Evolutionary conservation across 1,140 invertebrate genomes (phyloP).

Genomic region (Prorops nasuta): DNA sequence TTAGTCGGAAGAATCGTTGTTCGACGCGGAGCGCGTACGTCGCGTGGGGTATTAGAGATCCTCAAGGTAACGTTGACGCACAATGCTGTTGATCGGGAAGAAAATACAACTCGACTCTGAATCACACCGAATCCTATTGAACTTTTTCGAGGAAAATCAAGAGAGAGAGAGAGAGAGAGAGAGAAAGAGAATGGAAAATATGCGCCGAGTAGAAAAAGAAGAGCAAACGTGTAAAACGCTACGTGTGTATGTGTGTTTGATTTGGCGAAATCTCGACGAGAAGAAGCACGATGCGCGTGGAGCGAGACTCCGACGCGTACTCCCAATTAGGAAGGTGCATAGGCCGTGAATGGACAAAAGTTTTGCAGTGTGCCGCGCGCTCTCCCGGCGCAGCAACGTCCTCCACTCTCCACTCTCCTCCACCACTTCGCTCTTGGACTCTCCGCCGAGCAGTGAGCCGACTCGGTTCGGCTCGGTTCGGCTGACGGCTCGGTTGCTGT

Average conservation of each 20-base stretch:
- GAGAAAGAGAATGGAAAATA: too few species aligned
- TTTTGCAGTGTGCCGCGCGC: constrained; percentile 34
- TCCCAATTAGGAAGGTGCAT: constrained; percentile 39
- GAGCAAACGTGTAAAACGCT: too few species aligned
- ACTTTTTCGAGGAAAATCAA: too few species aligned
- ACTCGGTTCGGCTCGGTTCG: background rate
- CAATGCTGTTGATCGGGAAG: too few species aligned
- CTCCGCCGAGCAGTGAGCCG: constrained; percentile 2
- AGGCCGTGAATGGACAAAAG: constrained; percentile 48
- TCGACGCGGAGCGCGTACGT: constrained; percentile 7
- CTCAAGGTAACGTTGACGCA: too few species aligned
- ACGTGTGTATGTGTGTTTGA: too few species aligned
- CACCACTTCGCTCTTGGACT: constrained; percentile 4
- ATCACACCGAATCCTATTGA: too few species aligned
- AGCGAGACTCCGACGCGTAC: constrained; percentile 36
- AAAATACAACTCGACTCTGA: too few species aligned
- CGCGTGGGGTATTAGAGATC: too few species aligned
- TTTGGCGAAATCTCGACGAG: too few species aligned
- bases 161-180: too few species aligned
- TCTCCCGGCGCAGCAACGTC: constrained; percentile 2
- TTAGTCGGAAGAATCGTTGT: constrained; percentile 11
- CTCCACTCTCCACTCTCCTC: constrained; percentile 9
- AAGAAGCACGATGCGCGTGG: constrained; percentile 32
- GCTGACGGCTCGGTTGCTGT: background rate
- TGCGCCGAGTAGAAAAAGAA: too few species aligned